Base-by-base conservation (phyloP, 2,888 invertebrate genomes). In the Notocelia uddmanniana region DNA sequence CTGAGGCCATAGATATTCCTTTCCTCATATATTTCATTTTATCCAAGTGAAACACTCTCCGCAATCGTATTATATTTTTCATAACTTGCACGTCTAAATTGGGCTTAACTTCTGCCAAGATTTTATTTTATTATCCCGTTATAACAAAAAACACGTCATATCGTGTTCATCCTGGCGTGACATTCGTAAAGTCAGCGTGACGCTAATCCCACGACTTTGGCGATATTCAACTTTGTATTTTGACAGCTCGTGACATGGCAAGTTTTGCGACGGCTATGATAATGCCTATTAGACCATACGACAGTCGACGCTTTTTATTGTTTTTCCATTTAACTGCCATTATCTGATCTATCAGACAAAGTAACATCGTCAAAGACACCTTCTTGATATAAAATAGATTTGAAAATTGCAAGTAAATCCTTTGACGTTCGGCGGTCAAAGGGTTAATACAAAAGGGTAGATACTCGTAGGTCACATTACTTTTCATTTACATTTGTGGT, bases 171-270 rank as follows among this genome's bases (percentile, higher is more conserved):
- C 58, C 72, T 69, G 69, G 71, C 76, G 78, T 82, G 82, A 83
- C 82, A 81, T 82, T 79, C 79, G 80, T 79, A 78, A 81, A 85
- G 80, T 83, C 82, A 79, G 78, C 78, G 74, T 84, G 85, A 85
- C 84, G 76, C 80, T 86, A 84, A 87, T 86, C 81, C 81, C 73
- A 80, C 78, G 80, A 79, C 73, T 77, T 75, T 80, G 78, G 74
- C 81, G 82, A 77, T 80, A 80, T 82, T 78, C 75, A 77, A 78
- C 72, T 78, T 80, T 79, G 76, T 80, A n/a, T 45, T 45, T n/a
- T 45, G 45, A 45, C 45, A 45, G 45, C n/a, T 45, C 45, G 45
- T 45, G n/a, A 45, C 13, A 45, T 45, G 15, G 45, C 3, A 6
- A 3, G 6, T n/a, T 45, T 45, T n/a, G 15, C 15, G n/a, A 45